These are phyloP conservation scores for Lymantria monacha DNA, from an alignment of 2,888 invertebrate genomes.

Conservation along the genomic window DNA sequence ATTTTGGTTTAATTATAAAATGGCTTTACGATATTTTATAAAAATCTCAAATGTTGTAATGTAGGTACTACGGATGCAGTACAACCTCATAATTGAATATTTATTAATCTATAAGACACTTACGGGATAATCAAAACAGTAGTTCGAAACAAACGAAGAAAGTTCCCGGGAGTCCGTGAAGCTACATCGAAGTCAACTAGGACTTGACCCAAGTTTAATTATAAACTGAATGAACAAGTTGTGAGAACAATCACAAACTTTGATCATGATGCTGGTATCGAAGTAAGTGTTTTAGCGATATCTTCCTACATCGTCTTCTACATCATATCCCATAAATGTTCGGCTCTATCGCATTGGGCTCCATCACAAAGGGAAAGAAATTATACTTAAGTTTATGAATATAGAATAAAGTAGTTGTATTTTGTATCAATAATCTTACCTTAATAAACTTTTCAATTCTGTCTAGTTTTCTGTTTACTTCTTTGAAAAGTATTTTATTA, in stretches of 20 bases:
- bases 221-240: conserved; percentile 72
- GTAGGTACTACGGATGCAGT: conserved; percentile 14
- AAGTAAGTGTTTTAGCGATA: conserved; percentile 36
- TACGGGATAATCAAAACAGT: conserved; percentile 59
- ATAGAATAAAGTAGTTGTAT: no score
- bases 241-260: conserved; percentile 63
- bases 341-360: no score
- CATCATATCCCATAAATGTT: no score
- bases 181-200: conserved; percentile 61
- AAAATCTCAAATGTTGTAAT: conserved; percentile 1
- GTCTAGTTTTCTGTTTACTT: no score
- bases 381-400: no score
- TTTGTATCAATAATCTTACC: no score
- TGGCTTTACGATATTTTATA: background rate
- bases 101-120: conserved; percentile 56
- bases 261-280: conserved; percentile 52
- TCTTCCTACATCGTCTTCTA: no score
- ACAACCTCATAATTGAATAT: conserved; percentile 41
- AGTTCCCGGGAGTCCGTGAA: conserved; percentile 50
- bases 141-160: conserved; percentile 67
- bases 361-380: conserved; percentile 12
- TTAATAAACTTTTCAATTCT: no score
- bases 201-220: conserved; percentile 77
- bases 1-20: background rate
- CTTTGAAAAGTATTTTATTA: no score